Percentiles rank a stretch among this genome's conserved stretches.
These are phyloP conservation scores for Boulengeromyrus knoepffleri DNA, from an alignment of 2,113 vertebrate genomes.

Conservation along the genomic window DNA sequence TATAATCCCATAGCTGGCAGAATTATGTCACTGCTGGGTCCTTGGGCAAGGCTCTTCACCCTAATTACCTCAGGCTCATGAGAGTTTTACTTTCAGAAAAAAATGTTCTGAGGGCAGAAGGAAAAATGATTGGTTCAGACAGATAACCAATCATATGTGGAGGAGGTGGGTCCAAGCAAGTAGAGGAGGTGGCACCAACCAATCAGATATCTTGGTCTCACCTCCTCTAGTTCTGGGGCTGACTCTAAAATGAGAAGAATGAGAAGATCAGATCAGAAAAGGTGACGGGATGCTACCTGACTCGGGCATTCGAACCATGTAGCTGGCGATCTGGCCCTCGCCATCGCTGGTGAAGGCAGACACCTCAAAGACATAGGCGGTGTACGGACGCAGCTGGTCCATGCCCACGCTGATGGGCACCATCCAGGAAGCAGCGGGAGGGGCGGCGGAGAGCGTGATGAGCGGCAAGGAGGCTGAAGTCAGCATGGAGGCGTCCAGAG, in stretches of 20 bases:
- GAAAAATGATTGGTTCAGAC: neutral
- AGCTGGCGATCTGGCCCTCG: slow-evolving; percentile 85
- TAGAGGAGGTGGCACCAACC: neutral
- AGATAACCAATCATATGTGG: neutral
- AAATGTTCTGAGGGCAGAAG: neutral
- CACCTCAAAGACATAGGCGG: slow-evolving; percentile 91
- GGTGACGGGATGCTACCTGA: neutral
- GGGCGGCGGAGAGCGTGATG: slow-evolving; percentile 51
- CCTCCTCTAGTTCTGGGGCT: neutral
- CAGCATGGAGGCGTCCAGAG: slow-evolving; percentile 60
- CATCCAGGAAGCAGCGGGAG: slow-evolving; percentile 73
- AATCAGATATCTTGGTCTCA: neutral
- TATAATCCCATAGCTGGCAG: neutral
- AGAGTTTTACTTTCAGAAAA: neutral
- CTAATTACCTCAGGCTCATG: neutral
- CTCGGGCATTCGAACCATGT: slow-evolving; percentile 74
- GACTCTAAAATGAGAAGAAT: neutral
- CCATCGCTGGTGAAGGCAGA: slow-evolving; percentile 87
- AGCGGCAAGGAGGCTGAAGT: slow-evolving; percentile 49
- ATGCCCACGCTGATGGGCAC: slow-evolving; percentile 82
- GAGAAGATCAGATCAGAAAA: neutral
- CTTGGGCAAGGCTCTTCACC: neutral
- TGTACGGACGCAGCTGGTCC: slow-evolving; percentile 79
- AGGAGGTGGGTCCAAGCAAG: neutral
- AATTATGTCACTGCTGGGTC: neutral